Percentiles rank a stretch among this genome's conserved stretches.
Conservation (phyloP, 2,113 vertebrate genomes). For the Osmerus mordax region DNA sequence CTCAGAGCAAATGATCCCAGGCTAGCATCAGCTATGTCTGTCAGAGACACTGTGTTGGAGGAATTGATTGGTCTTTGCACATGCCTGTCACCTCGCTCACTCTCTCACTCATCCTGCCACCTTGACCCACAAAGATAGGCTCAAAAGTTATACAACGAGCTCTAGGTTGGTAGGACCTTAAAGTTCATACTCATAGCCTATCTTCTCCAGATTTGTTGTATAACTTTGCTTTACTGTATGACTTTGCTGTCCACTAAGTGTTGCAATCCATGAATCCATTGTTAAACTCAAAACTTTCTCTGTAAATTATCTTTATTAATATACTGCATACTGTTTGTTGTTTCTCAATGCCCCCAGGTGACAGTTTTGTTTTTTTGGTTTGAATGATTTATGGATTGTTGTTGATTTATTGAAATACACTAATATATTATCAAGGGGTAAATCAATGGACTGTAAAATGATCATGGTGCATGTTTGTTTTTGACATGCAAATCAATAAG, state of each 20-base stretch:
- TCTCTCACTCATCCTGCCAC: slow-evolving; percentile 15
- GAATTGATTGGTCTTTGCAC: slow-evolving; percentile 28
- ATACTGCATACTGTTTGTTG: too few species aligned
- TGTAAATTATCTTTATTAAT: too few species aligned
- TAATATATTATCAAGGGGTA: too few species aligned
- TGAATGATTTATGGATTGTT: too few species aligned
- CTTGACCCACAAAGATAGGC: slow-evolving; percentile 26
- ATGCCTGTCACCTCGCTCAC: slow-evolving; percentile 14
- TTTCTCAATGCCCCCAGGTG: too few species aligned
- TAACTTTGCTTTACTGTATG: too few species aligned
- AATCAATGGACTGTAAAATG: slow-evolving; percentile 24
- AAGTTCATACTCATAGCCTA: background rate
- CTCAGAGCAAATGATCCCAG: slow-evolving; percentile 10
- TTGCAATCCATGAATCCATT: too few species aligned
- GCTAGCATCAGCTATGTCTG: slow-evolving; percentile 31
- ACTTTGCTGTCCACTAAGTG: too few species aligned
- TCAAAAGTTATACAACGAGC: background rate
- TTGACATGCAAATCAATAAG: slow-evolving; percentile 22
- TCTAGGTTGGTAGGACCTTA: background rate
- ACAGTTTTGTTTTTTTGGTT: too few species aligned
- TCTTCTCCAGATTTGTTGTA: background rate
- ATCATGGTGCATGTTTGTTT: slow-evolving; percentile 48
- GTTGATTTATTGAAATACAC: too few species aligned
- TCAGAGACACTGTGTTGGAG: slow-evolving; percentile 28
- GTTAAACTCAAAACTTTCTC: too few species aligned